Conservation (phyloP, 2,113 vertebrate genomes). For the Malurus elegans region DNA sequence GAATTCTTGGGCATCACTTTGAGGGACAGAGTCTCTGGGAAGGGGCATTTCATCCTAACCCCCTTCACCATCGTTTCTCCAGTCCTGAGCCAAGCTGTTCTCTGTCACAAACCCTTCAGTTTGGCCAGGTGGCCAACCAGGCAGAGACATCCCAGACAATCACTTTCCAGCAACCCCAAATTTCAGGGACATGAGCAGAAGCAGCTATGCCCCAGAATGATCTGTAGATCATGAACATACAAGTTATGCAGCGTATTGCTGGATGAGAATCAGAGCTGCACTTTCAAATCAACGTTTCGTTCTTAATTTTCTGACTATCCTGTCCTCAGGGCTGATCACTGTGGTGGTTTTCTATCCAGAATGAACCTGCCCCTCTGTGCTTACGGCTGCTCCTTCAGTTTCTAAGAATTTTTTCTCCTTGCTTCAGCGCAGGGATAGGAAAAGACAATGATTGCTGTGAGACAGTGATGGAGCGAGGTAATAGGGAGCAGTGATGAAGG, state of each 20-base stretch:
- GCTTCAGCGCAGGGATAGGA: neutral
- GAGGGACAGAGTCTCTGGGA: neutral
- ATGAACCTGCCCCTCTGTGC: neutral
- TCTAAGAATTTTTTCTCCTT: neutral
- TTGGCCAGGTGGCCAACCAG: neutral
- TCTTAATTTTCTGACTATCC: neutral
- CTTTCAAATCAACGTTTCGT: neutral
- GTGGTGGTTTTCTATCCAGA: neutral
- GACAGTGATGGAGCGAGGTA: neutral
- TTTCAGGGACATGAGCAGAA: neutral
- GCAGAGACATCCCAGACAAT: neutral
- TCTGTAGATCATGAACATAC: neutral
- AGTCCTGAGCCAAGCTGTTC: neutral
- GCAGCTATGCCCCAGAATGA: neutral
- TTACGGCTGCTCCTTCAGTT: neutral
- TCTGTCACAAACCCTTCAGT: neutral
- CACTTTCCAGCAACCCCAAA: neutral
- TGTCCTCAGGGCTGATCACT: neutral
- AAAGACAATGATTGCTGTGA: neutral
- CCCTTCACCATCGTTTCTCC: neutral
- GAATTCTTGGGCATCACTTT: neutral
- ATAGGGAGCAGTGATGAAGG: slow-evolving; percentile 18
- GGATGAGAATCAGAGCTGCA: neutral
- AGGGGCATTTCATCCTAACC: neutral
- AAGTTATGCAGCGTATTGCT: neutral